Conservation (phyloP, 2,888 invertebrate species). For the Macrosoma leucophasiata region DNA sequence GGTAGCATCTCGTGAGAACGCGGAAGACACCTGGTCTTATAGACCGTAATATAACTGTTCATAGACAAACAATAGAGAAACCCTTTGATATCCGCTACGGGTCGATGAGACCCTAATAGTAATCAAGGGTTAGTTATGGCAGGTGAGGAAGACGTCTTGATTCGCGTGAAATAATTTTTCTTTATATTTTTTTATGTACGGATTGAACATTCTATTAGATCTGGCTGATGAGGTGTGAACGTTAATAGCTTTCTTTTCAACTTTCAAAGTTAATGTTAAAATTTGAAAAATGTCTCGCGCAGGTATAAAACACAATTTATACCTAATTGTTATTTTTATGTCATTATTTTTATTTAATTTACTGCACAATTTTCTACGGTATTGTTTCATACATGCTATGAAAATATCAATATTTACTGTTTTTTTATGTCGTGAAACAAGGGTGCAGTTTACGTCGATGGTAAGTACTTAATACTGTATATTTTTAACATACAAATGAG, state of each 20-base stretch:
- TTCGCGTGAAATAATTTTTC: slow-evolving; percentile 70
- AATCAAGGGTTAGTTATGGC: slow-evolving; percentile 65
- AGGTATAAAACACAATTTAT: neutral
- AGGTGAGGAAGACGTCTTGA: slow-evolving; percentile 67
- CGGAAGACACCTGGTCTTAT: slow-evolving; percentile 60
- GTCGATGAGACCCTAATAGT: slow-evolving; percentile 45
- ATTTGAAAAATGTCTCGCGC: neutral
- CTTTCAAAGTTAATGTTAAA: neutral
- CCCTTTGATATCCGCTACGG: slow-evolving; percentile 57
- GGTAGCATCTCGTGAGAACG: slow-evolving; percentile 61
- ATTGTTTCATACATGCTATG: too few relatives aligned
- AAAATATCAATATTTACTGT: too few relatives aligned
- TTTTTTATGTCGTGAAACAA: too few relatives aligned
- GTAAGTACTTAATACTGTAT: too few relatives aligned
- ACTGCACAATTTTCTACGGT: neutral
- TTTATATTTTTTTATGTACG: slow-evolving; percentile 35
- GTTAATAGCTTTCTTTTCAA: slow-evolving; percentile 55
- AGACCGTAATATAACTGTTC: slow-evolving; percentile 63
- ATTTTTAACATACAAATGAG: too few relatives aligned
- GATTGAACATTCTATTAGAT: slow-evolving; percentile 40
- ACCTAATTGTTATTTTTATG: neutral
- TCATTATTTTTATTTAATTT: neutral
- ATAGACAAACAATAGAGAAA: slow-evolving; percentile 47
- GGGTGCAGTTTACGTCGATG: too few relatives aligned
- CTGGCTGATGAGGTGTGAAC: slow-evolving; percentile 62